Conservation (phyloP, 1,140 invertebrate species). For the Brachionus asplanchnoidis region DNA sequence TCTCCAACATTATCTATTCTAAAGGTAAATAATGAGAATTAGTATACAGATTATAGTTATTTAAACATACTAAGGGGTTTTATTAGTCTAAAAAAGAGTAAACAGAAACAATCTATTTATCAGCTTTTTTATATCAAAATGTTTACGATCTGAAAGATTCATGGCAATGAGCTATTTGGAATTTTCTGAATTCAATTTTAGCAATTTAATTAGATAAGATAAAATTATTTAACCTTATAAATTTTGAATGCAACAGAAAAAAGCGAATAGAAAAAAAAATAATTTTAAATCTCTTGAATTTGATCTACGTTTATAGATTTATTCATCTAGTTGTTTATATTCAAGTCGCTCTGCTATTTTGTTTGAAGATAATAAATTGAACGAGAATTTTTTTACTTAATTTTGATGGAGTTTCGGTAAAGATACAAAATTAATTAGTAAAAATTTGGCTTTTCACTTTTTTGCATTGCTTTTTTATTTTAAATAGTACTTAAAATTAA, state of each 20-base stretch:
- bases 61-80: background rate
- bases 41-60: background rate
- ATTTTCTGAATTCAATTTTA: background rate
- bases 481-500: background rate
- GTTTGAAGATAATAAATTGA: background rate
- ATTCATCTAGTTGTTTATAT: background rate
- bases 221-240: constrained; percentile 32
- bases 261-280: constrained; percentile 6
- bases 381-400: background rate
- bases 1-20: constrained; percentile 4
- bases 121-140: background rate
- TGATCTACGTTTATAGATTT: background rate
- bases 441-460: background rate
- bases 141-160: background rate
- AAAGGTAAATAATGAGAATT: background rate
- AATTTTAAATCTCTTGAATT: background rate
- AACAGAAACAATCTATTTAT: background rate
- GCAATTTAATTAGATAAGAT: constrained; percentile 1
- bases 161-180: background rate
- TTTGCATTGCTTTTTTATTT: background rate
- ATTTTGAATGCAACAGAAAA: background rate
- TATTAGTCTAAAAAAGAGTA: background rate
- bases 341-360: background rate
- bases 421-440: background rate
- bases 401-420: background rate